phyloP scores from a whole-genome alignment of 2,113 vertebrate species.

The Psittacula cyanocephala region DNA sequence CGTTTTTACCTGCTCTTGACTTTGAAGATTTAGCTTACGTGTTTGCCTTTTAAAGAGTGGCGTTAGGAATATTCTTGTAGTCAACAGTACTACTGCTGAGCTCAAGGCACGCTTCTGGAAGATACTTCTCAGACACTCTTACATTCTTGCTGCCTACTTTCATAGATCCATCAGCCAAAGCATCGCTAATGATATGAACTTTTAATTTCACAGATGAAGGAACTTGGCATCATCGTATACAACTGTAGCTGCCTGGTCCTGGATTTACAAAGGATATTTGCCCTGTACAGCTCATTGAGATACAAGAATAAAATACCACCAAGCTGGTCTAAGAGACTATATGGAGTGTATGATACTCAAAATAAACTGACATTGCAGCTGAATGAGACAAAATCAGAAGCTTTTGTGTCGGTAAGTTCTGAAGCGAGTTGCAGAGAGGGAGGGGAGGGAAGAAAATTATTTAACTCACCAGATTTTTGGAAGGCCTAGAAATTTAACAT shows the following conservation, averaged over 20 bases:
- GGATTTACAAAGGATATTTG: slow-evolving; percentile 92
- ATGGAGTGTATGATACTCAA: slow-evolving; percentile 85
- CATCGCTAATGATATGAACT: slow-evolving; percentile 19
- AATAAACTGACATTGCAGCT: slow-evolving; percentile 77
- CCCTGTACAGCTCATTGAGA: slow-evolving; percentile 82
- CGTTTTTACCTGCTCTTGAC: neutral
- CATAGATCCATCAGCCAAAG: neutral
- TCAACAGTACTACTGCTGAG: neutral
- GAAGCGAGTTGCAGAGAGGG: neutral
- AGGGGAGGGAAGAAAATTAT: neutral
- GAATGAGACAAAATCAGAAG: slow-evolving; percentile 84
- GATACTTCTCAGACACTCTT: neutral
- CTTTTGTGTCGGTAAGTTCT: slow-evolving; percentile 89
- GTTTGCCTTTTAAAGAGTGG: neutral
- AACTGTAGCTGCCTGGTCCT: slow-evolving; percentile 94
- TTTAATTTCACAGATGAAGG: slow-evolving; percentile 89
- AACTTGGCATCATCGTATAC: slow-evolving; percentile 90
- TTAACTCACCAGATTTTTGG: neutral
- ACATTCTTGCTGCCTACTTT: neutral
- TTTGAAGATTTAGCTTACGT: neutral
- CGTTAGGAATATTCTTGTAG: neutral
- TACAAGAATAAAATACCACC: slow-evolving; percentile 80
- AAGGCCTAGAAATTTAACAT: neutral
- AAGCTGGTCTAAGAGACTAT: slow-evolving; percentile 91
- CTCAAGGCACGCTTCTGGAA: neutral